Evolutionary conservation across 2,888 invertebrate species (phyloP).

Genomic region (Andrena dorsata): DNA sequence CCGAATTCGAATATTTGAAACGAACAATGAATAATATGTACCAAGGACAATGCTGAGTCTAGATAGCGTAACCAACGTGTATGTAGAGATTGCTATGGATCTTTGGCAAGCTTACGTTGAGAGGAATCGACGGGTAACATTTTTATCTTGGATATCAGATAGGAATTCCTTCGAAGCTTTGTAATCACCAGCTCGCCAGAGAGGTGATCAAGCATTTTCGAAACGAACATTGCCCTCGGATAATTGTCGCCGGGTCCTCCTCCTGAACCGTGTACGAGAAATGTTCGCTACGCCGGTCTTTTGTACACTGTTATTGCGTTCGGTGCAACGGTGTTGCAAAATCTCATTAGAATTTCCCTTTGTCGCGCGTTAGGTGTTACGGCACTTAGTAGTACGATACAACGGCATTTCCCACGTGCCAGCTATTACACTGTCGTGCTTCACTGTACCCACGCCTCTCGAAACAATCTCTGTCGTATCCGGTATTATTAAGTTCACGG

Average conservation of each 20-base stretch:
- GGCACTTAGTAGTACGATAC: constrained; percentile 63
- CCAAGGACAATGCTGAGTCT: not conserved
- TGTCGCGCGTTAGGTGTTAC: constrained; percentile 66
- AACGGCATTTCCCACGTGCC: constrained; percentile 66
- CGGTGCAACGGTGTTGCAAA: constrained; percentile 44
- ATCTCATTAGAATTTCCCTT: constrained; percentile 72
- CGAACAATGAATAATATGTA: not conserved
- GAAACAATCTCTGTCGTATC: constrained; percentile 64
- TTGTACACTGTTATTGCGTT: constrained; percentile 56
- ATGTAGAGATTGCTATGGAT: not conserved
- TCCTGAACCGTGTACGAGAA: constrained; percentile 7
- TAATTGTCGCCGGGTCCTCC: not conserved
- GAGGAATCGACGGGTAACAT: not conserved
- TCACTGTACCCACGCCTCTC: constrained; percentile 60
- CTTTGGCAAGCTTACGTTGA: not conserved
- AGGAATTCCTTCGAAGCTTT: too few species aligned
- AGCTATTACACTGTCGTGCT: constrained; percentile 57
- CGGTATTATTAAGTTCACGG: constrained; percentile 61
- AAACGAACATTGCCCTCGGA: not conserved
- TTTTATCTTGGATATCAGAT: too few species aligned
- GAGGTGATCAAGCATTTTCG: not conserved
- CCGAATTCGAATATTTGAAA: not conserved
- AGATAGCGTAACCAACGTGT: not conserved
- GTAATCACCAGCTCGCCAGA: too few species aligned
- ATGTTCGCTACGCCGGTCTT: constrained; percentile 31